These are phyloP conservation scores for Leptinotarsa peninsularis DNA, from an alignment of 2,888 invertebrate genomes.

Conservation along the genomic window DNA sequence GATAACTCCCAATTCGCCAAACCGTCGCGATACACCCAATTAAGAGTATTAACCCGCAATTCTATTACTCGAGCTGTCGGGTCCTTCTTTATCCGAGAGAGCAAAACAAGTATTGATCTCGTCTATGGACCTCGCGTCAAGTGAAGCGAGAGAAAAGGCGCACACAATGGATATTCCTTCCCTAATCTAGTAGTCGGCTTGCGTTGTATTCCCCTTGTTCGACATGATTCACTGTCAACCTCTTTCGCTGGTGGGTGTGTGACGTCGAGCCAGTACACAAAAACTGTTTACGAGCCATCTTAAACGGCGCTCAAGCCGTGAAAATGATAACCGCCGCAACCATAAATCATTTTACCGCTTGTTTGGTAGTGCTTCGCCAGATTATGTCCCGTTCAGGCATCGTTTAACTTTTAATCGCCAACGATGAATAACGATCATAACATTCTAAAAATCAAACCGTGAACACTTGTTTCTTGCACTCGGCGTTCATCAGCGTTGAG, in stretches of 20 bases:
- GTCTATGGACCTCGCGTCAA: constrained; percentile 6
- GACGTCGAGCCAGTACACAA: background rate
- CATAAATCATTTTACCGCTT: background rate
- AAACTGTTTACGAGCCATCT: background rate
- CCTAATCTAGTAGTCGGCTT: constrained; percentile 4
- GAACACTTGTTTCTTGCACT: too few relatives aligned
- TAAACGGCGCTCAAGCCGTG: background rate
- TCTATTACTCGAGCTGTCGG: background rate
- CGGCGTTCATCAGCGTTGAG: too few relatives aligned
- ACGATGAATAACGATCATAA: too few relatives aligned
- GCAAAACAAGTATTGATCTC: constrained; percentile 7
- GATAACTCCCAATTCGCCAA: background rate
- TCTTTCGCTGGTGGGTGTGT: background rate
- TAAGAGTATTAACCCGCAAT: constrained; percentile 1
- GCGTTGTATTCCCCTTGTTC: constrained; percentile 4
- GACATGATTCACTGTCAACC: background rate
- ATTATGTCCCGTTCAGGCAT: background rate
- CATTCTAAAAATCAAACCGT: too few relatives aligned
- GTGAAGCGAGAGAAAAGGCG: background rate
- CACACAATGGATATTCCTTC: constrained; percentile 3
- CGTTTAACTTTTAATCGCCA: background rate
- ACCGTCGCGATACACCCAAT: background rate
- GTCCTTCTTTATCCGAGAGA: background rate
- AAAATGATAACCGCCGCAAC: constrained; percentile 6
- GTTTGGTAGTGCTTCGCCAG: background rate